These are phyloP conservation scores for Heliornis fulica DNA, from an alignment of 2,113 vertebrate species.

Conservation along the genomic window DNA sequence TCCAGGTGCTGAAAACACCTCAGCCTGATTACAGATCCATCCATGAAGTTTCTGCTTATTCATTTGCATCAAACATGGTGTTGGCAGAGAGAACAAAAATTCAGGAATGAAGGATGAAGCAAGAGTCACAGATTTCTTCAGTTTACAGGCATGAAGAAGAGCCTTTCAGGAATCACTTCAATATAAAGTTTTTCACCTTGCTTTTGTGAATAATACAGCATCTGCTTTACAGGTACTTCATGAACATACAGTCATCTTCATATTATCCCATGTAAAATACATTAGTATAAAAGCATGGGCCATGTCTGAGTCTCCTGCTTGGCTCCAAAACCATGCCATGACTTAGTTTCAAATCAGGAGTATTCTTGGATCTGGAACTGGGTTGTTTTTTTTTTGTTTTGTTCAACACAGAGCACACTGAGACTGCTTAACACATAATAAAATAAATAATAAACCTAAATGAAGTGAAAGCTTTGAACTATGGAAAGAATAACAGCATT, in stretches of 20 bases:
- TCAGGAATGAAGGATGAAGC: background rate
- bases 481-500: background rate
- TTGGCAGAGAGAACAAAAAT: background rate
- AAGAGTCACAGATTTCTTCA: background rate
- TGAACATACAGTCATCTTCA: background rate
- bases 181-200: background rate
- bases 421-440: conserved; percentile 18
- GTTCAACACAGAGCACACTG: background rate
- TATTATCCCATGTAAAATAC: background rate
- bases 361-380: background rate
- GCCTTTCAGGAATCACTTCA: background rate
- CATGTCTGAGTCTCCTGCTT: background rate
- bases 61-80: background rate
- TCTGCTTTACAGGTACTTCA: background rate
- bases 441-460: conserved; percentile 30
- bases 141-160: background rate
- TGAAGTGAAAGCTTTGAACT: conserved; percentile 9
- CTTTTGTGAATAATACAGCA: background rate
- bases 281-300: background rate
- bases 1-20: background rate
- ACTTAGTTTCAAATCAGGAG: background rate
- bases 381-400: background rate
- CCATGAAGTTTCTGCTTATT: background rate
- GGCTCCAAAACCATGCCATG: background rate
- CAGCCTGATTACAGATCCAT: background rate